phyloP scores from a whole-genome alignment of 2,888 invertebrate species.

The Dusona sp. region DNA sequence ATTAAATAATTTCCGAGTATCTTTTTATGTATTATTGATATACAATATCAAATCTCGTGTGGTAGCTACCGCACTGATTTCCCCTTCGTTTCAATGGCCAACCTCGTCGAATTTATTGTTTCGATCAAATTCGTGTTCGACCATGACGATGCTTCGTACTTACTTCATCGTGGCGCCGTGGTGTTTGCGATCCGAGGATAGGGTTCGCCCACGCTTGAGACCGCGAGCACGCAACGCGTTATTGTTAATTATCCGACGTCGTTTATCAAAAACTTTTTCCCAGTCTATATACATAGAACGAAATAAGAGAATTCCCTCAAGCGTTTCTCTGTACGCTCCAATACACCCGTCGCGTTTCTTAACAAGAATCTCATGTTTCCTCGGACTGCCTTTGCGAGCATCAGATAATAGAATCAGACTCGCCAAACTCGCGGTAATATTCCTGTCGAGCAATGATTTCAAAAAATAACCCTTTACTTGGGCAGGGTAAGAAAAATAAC shows the following conservation, averaged over 20 bases:
- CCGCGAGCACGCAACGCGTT: conserved; percentile 67
- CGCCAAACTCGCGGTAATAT: conserved; percentile 46
- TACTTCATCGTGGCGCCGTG: conserved; percentile 25
- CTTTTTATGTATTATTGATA: background rate
- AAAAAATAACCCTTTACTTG: conserved; percentile 28
- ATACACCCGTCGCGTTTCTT: conserved; percentile 62
- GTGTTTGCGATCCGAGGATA: conserved; percentile 58
- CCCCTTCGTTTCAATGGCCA: conserved; percentile 30
- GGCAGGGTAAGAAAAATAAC: conserved; percentile 16
- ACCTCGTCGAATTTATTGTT: conserved; percentile 53
- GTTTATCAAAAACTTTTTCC: conserved; percentile 75
- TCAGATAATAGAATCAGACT: conserved; percentile 62
- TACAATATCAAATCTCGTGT: conserved; percentile 8
- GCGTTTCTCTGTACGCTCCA: conserved; percentile 65
- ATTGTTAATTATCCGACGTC: conserved; percentile 80
- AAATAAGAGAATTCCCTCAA: conserved; percentile 75
- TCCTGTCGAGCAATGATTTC: conserved; percentile 46
- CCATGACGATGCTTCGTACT: conserved; percentile 24
- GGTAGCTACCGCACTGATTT: conserved; percentile 44
- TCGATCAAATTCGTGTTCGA: conserved; percentile 51
- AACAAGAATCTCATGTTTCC: conserved; percentile 65
- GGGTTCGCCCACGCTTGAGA: conserved; percentile 73
- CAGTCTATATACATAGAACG: conserved; percentile 3
- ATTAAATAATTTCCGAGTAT: conserved; percentile 2
- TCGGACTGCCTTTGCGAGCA: conserved; percentile 24